Evolutionary conservation across 2,113 vertebrate genomes (phyloP).

Genomic region (Fulmarus glacialis): DNA sequence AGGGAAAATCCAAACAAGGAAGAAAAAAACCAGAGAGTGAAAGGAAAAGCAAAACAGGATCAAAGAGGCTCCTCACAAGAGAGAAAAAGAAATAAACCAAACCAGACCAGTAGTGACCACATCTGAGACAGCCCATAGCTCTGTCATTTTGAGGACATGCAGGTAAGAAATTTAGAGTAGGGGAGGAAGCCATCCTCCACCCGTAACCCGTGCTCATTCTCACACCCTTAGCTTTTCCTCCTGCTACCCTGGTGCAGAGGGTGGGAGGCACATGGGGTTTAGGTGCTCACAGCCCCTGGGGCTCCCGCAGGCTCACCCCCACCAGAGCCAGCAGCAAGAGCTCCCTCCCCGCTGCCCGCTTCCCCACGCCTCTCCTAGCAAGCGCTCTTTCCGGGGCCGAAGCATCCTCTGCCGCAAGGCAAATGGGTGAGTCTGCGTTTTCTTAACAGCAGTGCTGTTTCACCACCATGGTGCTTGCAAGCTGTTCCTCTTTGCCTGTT

Average conservation of each 20-base stretch:
- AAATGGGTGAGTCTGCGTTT: neutral
- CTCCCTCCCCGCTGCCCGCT: rapidly evolving
- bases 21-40: neutral
- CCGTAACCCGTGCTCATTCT: rapidly evolving
- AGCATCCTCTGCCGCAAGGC: neutral
- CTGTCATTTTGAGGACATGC: neutral
- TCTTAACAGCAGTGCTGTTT: neutral
- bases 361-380: neutral
- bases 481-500: neutral
- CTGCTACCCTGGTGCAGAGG: neutral
- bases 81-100: neutral
- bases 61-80: neutral
- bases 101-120: neutral
- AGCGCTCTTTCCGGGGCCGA: rapidly evolving
- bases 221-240: neutral
- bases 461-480: rapidly evolving
- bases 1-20: neutral
- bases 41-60: neutral
- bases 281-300: neutral
- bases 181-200: neutral
- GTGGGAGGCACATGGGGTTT: rapidly evolving
- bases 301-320: neutral
- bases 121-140: neutral
- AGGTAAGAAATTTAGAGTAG: neutral
- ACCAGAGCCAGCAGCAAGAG: neutral